Base-by-base conservation (phyloP, 2,797 vertebrate genomes). In the Neomorphus geoffroyi region DNA sequence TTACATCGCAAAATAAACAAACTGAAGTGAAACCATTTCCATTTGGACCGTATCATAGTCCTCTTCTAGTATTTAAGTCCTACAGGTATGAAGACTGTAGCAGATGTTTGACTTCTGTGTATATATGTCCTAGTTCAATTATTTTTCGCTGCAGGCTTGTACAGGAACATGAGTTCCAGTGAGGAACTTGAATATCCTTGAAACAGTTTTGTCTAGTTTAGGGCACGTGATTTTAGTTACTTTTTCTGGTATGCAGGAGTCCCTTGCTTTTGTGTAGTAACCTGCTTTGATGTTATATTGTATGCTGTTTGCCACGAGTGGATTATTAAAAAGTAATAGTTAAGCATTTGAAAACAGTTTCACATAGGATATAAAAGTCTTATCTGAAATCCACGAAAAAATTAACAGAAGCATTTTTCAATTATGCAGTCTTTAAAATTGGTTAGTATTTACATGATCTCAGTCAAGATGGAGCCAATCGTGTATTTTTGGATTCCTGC, bases 11-110 rank as follows among this genome's bases (percentile, higher is more conserved):
- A 46, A 97, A 93, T 45, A 98, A 97, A 58, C 97, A 97, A 92
- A 62, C 89, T 0, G 99, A 99, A 74, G 84, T 96, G 58, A 98
- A 97, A 94, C 98, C 98, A 0, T 98, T 98, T 77, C 98, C 99
- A 0, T 99, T 99, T 93, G 98, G 97, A 78, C 96, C 98, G 0
- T 99, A 99, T 96, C 98, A 97, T 96, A 99, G 99, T 93, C 99
- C 99, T 41, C 98, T 99, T 87, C 98, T 99, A 54, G 98, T 98
- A 39, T 99, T 99, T 97, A 99, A 98, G 89, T 99, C 99, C 2
- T 99, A 99, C 98, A 99, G 99, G 99, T 99, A 97, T 70, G 90
- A 93, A 92, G 41, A n/a, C 51, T 72, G 7, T 79, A 72, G 18
- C 30, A 77, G 22, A 61, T 87, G 12, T 62, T 53, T 69, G 18